These are phyloP conservation scores for Gymnoscelis rufifasciata DNA, from an alignment of 2,888 invertebrate species.

Conservation along the genomic window DNA sequence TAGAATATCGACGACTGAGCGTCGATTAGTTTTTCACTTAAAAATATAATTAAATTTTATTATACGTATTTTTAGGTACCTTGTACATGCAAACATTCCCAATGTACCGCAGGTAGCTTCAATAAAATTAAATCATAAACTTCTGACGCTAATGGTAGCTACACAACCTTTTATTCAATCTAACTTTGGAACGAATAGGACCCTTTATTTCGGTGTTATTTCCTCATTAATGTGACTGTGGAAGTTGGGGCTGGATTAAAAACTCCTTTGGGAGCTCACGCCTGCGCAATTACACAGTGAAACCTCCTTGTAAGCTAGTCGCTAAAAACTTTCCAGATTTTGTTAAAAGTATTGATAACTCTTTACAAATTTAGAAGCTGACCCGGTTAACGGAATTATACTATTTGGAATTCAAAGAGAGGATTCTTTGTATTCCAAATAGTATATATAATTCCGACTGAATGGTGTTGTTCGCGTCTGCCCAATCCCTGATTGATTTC, in stretches of 20 bases:
- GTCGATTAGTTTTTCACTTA: too few species aligned
- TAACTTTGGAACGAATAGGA: conserved; percentile 65
- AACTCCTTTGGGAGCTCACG: conserved; percentile 61
- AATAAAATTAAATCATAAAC: conserved; percentile 66
- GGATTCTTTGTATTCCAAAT: too few species aligned
- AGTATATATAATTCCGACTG: too few species aligned
- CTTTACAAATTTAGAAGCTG: too few species aligned
- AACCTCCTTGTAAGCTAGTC: background rate
- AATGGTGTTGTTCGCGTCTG: too few species aligned
- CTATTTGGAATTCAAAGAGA: too few species aligned
- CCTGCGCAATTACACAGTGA: conserved; percentile 50
- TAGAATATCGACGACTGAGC: too few species aligned
- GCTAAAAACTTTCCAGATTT: background rate
- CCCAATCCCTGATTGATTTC: too few species aligned
- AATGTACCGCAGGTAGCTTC: conserved; percentile 34
- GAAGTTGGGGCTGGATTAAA: conserved; percentile 66
- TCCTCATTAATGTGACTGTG: conserved; percentile 68
- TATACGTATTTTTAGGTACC: too few species aligned
- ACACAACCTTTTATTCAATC: conserved; percentile 71
- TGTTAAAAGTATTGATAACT: too few species aligned
- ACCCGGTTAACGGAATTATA: too few species aligned
- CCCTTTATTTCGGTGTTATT: conserved; percentile 68
- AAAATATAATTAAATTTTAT: too few species aligned
- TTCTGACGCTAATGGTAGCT: conserved; percentile 53
- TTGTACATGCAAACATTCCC: conserved; percentile 12